phyloP scores from a whole-genome alignment of 2,113 vertebrate genomes.

The Heloderma charlesbogerti region DNA sequence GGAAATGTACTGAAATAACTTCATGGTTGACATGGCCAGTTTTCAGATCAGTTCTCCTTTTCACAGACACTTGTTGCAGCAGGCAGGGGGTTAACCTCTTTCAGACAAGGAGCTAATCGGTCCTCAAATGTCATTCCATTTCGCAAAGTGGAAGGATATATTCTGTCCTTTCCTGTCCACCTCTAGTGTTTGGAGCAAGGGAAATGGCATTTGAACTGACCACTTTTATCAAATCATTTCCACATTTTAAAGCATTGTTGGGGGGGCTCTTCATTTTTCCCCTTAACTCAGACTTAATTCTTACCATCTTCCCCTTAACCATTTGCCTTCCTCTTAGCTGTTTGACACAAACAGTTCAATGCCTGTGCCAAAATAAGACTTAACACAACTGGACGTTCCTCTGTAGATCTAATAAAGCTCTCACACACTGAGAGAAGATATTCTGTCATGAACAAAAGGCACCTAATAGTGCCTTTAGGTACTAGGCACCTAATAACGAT shows the following conservation, averaged over 20 bases:
- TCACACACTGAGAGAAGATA: neutral
- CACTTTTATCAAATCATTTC: conserved; percentile 63
- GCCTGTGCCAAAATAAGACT: conserved; percentile 42
- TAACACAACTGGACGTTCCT: conserved; percentile 18
- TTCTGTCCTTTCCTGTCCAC: conserved; percentile 61
- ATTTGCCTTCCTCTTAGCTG: conserved; percentile 13
- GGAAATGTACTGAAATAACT: conserved; percentile 72
- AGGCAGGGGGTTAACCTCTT: conserved; percentile 74
- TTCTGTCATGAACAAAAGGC: neutral
- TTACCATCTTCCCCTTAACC: neutral
- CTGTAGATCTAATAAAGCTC: conserved; percentile 43
- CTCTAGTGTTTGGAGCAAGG: conserved; percentile 54
- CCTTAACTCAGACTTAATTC: conserved; percentile 50
- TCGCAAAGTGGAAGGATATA: conserved; percentile 70
- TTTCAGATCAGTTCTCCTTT: conserved; percentile 71
- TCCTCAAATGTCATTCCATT: conserved; percentile 74
- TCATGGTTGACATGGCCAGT: conserved; percentile 68
- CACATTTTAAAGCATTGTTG: conserved; percentile 47
- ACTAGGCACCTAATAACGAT: neutral
- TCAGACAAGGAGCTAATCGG: conserved; percentile 75
- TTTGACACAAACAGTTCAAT: neutral
- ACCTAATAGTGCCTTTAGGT: too few relatives aligned
- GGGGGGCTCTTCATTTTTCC: conserved; percentile 20
- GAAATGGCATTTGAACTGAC: conserved; percentile 59
- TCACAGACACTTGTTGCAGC: conserved; percentile 73